phyloP scores from a whole-genome alignment of 2,113 vertebrate genomes.

The Semicossyphus pulcher region DNA sequence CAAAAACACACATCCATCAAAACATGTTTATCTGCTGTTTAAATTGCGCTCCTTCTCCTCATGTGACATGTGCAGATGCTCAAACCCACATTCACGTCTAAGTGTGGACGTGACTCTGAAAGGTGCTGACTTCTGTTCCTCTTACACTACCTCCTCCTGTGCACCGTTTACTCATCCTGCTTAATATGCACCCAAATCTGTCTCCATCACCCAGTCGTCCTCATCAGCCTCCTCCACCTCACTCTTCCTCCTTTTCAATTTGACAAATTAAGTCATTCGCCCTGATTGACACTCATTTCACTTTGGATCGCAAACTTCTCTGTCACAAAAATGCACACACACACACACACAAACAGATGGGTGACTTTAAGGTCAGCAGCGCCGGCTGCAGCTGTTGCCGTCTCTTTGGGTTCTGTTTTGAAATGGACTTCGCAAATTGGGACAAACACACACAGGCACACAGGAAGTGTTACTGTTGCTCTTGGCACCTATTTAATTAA shows the following conservation, averaged over 20 bases:
- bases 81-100: slow-evolving; percentile 39
- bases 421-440: slow-evolving; percentile 26
- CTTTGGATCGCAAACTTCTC: slow-evolving; percentile 24
- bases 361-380: slow-evolving; percentile 18
- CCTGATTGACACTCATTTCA: slow-evolving; percentile 24
- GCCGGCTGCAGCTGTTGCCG: slow-evolving; percentile 2
- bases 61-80: slow-evolving; percentile 62
- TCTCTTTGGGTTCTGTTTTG: slow-evolving; percentile 14
- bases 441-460: slow-evolving; percentile 14
- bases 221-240: slow-evolving; percentile 45
- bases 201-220: slow-evolving; percentile 52
- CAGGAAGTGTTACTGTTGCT: slow-evolving; percentile 51
- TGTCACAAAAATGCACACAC: neutral
- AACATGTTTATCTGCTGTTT: slow-evolving; percentile 32
- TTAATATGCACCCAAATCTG: slow-evolving; percentile 82
- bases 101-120: slow-evolving; percentile 32
- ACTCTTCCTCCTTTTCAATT: slow-evolving; percentile 42
- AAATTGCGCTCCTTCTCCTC: slow-evolving; percentile 10
- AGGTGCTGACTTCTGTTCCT: slow-evolving; percentile 60
- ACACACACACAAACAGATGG: neutral
- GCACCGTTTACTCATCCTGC: slow-evolving; percentile 70
- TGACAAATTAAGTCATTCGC: slow-evolving; percentile 17
- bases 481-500: slow-evolving; percentile 57
- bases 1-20: slow-evolving; percentile 10
- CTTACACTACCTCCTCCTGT: slow-evolving; percentile 61